Evolutionary conservation across 2,797 vertebrate species (phyloP), one percentile per base, ranked within the genome.

Genomic region (Furcifer pardalis): DNA sequence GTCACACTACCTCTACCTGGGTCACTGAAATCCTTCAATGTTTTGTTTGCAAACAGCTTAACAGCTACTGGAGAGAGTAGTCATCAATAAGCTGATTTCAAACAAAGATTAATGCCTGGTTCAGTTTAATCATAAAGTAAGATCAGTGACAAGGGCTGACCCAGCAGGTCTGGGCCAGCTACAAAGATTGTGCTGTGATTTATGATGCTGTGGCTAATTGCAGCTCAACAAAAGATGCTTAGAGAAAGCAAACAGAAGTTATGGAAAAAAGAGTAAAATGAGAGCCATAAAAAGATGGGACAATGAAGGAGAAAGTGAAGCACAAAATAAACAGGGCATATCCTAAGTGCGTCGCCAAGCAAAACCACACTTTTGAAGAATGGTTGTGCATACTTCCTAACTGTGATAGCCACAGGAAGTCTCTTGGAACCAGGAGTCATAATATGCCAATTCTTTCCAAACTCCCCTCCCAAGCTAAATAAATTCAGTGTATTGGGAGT

Each of bases 1-100:
- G 95, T 93, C 84, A 77, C 62, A 89, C 88, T 92, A 85, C 93
- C 93, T 94, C 93, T 90, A 80, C 0, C 84, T 82, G 94, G 90
- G 92, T 94, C 91, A 91, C 85, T 83, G 88, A 88, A 94, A 90
- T 81, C 77, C 60, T 85, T 93, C 88, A 88, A 71, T 79, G 84
- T 89, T 92, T 60, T 96, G 91, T 96, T 96, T 96, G 94, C 95
- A 93, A 95, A 96, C 90, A 95, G 89, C 90, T 95, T 90, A 93
- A 91, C 86, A 84, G 89, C 91, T 92, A 91, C 92, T 89, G 83
- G 91, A 94, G 86, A 91, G 87, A 89, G 87, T 87, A 91, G 92
- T 79, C 35, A 42, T 87, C 88, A 92, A 90, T 90, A 90, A 88
- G 90, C 30, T 9, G 42, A 84, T 87, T 89, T 84, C 87, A 85